Percentiles rank a stretch among this genome's conserved stretches.
phyloP scores from a whole-genome alignment of 2,797 vertebrate species.

The Oreochromis grahami region DNA sequence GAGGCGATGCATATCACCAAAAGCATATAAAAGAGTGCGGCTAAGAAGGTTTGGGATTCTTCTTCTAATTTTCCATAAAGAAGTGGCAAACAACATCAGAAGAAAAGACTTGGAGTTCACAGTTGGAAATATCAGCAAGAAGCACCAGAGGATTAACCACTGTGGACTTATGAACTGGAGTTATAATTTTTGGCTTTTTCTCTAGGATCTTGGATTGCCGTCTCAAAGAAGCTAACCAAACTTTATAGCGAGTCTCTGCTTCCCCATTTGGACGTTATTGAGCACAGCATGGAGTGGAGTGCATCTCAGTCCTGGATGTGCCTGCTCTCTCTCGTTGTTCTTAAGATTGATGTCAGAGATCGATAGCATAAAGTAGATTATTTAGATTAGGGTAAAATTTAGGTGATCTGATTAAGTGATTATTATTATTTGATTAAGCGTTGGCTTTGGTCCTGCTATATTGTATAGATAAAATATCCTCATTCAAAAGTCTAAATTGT shows the following conservation, averaged over 20 bases:
- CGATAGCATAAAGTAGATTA: neutral
- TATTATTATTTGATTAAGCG: neutral
- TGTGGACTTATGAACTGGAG: neutral
- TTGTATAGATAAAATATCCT: neutral
- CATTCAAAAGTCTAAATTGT: neutral
- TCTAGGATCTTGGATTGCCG: neutral
- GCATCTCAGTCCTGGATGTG: neutral
- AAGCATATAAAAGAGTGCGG: neutral
- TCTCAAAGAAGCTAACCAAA: neutral
- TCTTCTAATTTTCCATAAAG: neutral
- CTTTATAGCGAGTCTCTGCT: neutral
- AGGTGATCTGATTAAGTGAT: neutral
- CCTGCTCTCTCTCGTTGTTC: neutral
- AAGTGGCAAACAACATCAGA: neutral
- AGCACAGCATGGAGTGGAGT: neutral
- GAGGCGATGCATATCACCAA: fast-evolving
- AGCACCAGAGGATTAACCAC: neutral
- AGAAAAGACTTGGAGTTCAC: neutral
- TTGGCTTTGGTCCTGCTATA: neutral
- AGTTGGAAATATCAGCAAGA: neutral
- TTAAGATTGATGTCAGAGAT: neutral
- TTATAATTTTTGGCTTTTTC: neutral
- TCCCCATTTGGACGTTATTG: neutral
- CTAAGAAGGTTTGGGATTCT: neutral
- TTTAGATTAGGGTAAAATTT: neutral